A percentile compares a stretch with the other conserved stretches of the same genome.
These are phyloP conservation scores for Silurus aristotelis DNA, from an alignment of 2,797 vertebrate species.

Conservation along the genomic window DNA sequence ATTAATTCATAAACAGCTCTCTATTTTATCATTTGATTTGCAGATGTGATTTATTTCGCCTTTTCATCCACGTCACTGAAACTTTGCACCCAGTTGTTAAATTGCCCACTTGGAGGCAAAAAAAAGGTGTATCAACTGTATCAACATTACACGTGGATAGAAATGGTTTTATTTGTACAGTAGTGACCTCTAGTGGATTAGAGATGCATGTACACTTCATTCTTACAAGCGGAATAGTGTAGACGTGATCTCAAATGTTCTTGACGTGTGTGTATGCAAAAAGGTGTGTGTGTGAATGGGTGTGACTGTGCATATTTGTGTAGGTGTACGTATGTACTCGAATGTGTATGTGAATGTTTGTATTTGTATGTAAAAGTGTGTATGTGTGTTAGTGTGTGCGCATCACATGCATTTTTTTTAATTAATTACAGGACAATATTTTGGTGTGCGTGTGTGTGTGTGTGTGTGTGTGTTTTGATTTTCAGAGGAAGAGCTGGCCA, in stretches of 20 bases:
- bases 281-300: too few species aligned
- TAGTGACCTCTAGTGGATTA: slow-evolving; percentile 56
- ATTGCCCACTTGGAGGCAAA: neutral
- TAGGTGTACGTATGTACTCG: too few species aligned
- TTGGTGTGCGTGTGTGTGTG: neutral
- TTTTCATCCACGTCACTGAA: neutral
- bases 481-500: slow-evolving; percentile 86
- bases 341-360: too few species aligned
- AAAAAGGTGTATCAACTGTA: neutral
- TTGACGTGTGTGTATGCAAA: too few species aligned
- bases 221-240: neutral
- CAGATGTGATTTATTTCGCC: neutral
- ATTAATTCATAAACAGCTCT: neutral
- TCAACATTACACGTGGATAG: too few species aligned
- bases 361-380: too few species aligned
- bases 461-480: neutral
- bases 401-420: too few species aligned
- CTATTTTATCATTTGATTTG: neutral
- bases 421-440: too few species aligned
- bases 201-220: neutral
- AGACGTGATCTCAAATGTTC: neutral
- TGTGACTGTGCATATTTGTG: too few species aligned
- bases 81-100: neutral
- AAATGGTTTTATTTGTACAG: neutral
- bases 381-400: too few species aligned